Conservation (phyloP, 2,113 vertebrate genomes). For the Apeltes quadracus region DNA sequence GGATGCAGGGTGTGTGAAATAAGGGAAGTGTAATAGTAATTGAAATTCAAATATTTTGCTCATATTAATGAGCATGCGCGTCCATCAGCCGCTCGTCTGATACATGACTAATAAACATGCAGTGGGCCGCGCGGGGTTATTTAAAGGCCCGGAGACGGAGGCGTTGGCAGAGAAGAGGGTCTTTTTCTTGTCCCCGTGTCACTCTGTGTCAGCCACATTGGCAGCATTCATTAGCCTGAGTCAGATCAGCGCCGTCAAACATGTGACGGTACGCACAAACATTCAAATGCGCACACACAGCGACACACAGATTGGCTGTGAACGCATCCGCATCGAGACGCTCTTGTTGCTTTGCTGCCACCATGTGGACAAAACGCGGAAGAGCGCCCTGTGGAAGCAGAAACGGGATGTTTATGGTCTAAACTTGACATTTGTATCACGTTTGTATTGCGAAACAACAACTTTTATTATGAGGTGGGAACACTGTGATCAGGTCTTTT, state of each 20-base stretch:
- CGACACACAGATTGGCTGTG: not conserved
- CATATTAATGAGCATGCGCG: slow-evolving; percentile 80
- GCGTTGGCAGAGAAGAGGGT: slow-evolving; percentile 66
- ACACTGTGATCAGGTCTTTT: not conserved
- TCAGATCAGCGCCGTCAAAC: slow-evolving; percentile 61
- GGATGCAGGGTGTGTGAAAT: slow-evolving; percentile 68
- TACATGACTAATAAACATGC: slow-evolving; percentile 82
- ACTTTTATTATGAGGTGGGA: not conserved
- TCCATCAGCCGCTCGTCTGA: slow-evolving; percentile 75
- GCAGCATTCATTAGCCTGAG: slow-evolving; percentile 61
- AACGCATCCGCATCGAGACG: slow-evolving; percentile 8
- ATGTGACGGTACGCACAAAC: slow-evolving; percentile 32
- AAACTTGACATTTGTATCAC: not conserved
- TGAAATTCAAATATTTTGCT: slow-evolving; percentile 71
- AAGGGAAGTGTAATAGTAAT: slow-evolving; percentile 66
- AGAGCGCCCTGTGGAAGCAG: not conserved
- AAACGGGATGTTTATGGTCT: not conserved
- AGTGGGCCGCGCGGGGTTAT: slow-evolving; percentile 64
- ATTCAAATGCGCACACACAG: not conserved
- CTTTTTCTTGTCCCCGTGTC: slow-evolving; percentile 83
- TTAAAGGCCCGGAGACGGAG: slow-evolving; percentile 75
- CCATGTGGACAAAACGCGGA: slow-evolving; percentile 50
- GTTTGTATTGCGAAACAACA: not conserved
- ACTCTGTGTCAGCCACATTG: slow-evolving; percentile 79
- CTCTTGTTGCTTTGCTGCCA: slow-evolving; percentile 59